Conservation (phyloP, 1,140 invertebrate genomes). For the Laupala kohalensis region DNA sequence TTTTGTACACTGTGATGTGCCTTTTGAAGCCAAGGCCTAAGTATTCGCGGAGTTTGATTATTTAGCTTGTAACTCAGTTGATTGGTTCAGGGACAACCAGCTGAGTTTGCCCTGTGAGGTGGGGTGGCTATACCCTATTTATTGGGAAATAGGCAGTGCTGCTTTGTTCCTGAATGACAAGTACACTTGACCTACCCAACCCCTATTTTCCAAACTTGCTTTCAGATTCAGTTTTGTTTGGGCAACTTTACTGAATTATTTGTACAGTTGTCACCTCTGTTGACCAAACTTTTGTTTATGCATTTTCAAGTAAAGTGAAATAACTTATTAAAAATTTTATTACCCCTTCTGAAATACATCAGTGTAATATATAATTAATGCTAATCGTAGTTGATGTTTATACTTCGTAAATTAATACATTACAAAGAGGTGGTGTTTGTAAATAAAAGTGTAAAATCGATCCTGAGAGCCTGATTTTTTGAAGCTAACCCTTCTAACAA, state of each 20-base stretch:
- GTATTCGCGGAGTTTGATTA: not conserved
- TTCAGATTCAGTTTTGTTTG: not conserved
- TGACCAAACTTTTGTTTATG: not conserved
- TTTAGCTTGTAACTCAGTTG: not conserved
- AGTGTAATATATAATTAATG: conserved; percentile 10
- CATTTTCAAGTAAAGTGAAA: not conserved
- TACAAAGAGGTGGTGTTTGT: conserved; percentile 13
- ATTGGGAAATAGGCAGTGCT: not conserved
- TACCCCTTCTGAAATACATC: conserved; percentile 1
- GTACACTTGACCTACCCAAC: not conserved
- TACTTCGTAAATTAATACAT: conserved; percentile 10
- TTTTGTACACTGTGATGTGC: not conserved
- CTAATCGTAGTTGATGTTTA: conserved; percentile 9
- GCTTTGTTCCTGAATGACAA: not conserved
- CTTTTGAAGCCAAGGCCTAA: not conserved
- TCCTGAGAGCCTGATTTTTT: not conserved
- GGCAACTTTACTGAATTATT: not conserved
- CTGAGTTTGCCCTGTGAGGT: not conserved
- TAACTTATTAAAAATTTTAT: not conserved
- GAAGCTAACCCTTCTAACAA: not conserved
- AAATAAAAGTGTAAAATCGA: conserved; percentile 10
- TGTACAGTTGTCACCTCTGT: not conserved
- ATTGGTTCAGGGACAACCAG: not conserved
- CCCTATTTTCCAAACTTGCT: not conserved
- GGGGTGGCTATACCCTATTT: not conserved